A percentile compares a stretch with the other conserved stretches of the same genome.
phyloP scores from a whole-genome alignment of 2,888 invertebrate species.

The Achlya flavicornis region DNA sequence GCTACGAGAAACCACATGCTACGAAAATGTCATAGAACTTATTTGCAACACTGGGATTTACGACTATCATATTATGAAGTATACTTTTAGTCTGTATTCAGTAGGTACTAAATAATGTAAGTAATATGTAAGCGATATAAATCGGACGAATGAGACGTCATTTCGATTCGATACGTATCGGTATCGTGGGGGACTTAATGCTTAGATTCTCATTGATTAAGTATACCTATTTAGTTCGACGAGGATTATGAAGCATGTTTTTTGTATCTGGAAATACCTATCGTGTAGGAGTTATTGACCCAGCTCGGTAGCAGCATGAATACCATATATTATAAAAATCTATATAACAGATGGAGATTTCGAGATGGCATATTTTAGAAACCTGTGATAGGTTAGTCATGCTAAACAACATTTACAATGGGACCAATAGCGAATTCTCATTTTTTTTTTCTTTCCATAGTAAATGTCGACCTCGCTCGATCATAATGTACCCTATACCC shows the following conservation, averaged over 20 bases:
- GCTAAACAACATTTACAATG: no score
- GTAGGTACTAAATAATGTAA: slow-evolving; percentile 31
- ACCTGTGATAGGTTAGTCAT: no score
- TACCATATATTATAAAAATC: neutral
- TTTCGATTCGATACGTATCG: slow-evolving; percentile 77
- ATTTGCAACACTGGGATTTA: slow-evolving; percentile 28
- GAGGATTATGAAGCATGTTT: slow-evolving; percentile 54
- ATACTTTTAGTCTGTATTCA: slow-evolving; percentile 37
- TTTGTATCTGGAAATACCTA: slow-evolving; percentile 37
- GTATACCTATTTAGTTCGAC: slow-evolving; percentile 71
- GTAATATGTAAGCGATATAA: slow-evolving; percentile 64
- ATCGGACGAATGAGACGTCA: slow-evolving; percentile 81
- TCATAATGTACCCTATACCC: no score
- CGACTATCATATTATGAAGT: neutral
- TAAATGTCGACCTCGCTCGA: no score
- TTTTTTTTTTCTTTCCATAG: no score
- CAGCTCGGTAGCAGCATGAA: slow-evolving; percentile 15
- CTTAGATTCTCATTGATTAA: slow-evolving; percentile 74
- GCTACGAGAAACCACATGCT: slow-evolving; percentile 43
- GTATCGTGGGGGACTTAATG: slow-evolving; percentile 68
- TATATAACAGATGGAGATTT: no score
- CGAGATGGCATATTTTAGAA: no score
- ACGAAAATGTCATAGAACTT: slow-evolving; percentile 16
- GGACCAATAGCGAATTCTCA: no score
- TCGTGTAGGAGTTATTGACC: slow-evolving; percentile 16